These are phyloP conservation scores for Malaclemys terrapin DNA, from an alignment of 2,113 vertebrate species.

Conservation along the genomic window DNA sequence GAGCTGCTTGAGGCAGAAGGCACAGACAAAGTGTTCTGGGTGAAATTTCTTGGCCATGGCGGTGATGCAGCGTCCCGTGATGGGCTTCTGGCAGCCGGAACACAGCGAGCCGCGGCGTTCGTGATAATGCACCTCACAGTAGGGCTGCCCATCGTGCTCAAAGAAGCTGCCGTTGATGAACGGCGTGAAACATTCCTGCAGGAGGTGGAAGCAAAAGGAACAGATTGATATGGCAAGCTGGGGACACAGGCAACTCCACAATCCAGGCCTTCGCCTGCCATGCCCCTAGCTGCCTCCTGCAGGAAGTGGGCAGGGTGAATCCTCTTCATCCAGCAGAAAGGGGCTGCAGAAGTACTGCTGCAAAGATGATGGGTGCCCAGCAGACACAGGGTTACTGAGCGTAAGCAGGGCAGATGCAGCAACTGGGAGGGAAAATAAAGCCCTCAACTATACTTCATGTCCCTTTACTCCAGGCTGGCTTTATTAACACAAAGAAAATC, in stretches of 20 bases:
- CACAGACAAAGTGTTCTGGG: too few species aligned
- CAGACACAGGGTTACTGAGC: not conserved
- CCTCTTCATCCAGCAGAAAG: not conserved
- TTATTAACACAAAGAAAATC: not conserved
- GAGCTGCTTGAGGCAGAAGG: too few species aligned
- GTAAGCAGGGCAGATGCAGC: too few species aligned
- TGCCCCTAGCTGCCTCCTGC: not conserved
- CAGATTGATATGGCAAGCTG: not conserved
- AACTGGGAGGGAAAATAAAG: too few species aligned
- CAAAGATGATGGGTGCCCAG: not conserved
- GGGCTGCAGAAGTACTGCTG: not conserved
- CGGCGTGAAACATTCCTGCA: constrained; percentile 96
- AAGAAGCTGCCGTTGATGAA: constrained; percentile 98
- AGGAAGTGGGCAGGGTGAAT: not conserved
- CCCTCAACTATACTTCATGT: not conserved
- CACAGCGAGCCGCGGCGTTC: constrained; percentile 95
- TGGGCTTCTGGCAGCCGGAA: constrained; percentile 98
- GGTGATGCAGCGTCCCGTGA: constrained; percentile 98
- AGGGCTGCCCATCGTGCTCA: constrained; percentile 97
- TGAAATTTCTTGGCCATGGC: constrained; percentile 86
- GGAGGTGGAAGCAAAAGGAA: constrained; percentile 1
- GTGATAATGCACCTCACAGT: constrained; percentile 99
- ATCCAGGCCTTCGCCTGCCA: not conserved
- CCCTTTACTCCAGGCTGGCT: not conserved
- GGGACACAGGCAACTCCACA: not conserved